These are phyloP conservation scores for Boloria euphrosyne DNA, from an alignment of 2,888 invertebrate species.

Conservation along the genomic window DNA sequence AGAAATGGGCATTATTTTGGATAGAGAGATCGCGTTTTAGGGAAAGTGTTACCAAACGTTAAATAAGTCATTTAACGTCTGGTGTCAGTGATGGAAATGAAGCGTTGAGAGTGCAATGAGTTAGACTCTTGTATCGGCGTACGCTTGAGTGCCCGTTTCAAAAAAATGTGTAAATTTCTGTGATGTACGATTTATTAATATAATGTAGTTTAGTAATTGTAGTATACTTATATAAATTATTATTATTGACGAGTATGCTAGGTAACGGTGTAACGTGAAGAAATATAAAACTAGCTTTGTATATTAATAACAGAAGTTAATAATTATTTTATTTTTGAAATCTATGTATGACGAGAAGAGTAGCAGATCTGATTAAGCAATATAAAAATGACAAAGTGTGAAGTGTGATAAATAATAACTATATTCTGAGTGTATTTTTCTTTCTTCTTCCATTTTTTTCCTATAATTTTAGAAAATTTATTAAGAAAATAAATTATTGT, in stretches of 20 bases:
- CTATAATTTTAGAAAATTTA: background rate
- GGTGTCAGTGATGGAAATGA: background rate
- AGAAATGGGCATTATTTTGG: conserved; percentile 87
- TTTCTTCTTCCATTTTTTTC: background rate
- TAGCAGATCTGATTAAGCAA: conserved; percentile 28
- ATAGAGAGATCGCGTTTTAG: conserved; percentile 19
- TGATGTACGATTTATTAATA: conserved; percentile 21
- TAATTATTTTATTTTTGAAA: conserved; percentile 14
- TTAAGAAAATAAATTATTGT: too few species aligned
- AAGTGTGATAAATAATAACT: conserved; percentile 18
- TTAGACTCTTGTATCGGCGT: background rate
- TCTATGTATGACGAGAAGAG: conserved; percentile 6
- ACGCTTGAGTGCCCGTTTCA: background rate
- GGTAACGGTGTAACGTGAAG: background rate
- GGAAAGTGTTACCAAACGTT: too few species aligned
- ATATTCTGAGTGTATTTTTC: background rate
- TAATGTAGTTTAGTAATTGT: conserved; percentile 4
- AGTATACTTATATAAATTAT: too few species aligned
- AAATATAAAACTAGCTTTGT: background rate
- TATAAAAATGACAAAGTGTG: conserved; percentile 16
- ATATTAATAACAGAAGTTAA: background rate
- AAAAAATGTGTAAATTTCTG: conserved; percentile 16
- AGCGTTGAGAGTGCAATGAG: conserved; percentile 2
- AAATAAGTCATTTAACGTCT: background rate
- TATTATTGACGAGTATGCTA: background rate